Base-by-base conservation (phyloP, 2,888 invertebrate genomes). In the Philereme transversata region DNA sequence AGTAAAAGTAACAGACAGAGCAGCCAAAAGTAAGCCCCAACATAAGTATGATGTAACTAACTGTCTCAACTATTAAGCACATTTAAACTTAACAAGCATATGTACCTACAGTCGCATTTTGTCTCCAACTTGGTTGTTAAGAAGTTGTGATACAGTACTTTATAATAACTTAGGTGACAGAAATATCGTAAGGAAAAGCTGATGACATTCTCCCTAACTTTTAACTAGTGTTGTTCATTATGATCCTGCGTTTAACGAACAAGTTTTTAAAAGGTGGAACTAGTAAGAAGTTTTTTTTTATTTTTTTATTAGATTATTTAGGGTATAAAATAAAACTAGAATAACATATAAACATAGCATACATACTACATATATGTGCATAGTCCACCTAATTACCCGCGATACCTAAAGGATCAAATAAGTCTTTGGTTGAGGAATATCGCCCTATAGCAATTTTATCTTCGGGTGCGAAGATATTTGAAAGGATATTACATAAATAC, bases 81-180 rank as follows among this genome's bases (percentile, higher is more conserved):
- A 38, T 36, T 49, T 6, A 10, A 36, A 49, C 49, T 35, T 49
- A 49, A 7, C 49, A 8, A 40, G 6, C 40, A 8, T 40, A 38
- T 6, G 36, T 38, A 38, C 5, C 22, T 40, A 41, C 33, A 40
- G 40, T 54, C 38, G n/a, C 40, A 54, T 47, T 48, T 36, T 43
- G 41, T 6, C 43, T 46, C 11, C 36, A 36, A 44, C 43, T 44
- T 5, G 36, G 11, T 49, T 49, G 49, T 56, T 56, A 49, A 4
- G 36, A 56, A 56, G 56, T 50, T 49, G 49, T 47, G 43, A 46
- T 40, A 57, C 57, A 57, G 40, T 51, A 40, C 51, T 46, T 57
- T 46, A 47, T 52, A 51, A 58, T 51, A 47, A 48, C 41, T 57
- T 58, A 41, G 51, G 51, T 46, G 46, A 51, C 51, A 57, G 46